Evolutionary conservation across 2,113 vertebrate genomes (phyloP), one percentile per base, ranked within the genome.

Genomic region (Oryzias woworae): DNA sequence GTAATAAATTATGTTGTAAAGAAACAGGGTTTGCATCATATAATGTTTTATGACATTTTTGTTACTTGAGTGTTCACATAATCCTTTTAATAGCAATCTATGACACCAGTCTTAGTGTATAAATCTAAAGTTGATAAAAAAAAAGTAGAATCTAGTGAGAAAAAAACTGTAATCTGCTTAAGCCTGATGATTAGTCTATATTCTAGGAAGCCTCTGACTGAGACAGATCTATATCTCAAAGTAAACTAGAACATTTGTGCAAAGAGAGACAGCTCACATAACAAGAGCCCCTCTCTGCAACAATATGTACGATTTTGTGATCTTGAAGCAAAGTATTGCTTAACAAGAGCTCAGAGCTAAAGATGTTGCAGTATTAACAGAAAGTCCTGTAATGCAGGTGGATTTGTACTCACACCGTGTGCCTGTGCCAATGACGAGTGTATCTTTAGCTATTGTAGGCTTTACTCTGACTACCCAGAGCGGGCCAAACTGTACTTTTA

Each of bases 381-480:
- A 70, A 75, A 50, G 24, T 44, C 36, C 18, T 74, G 69, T 60
- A 69, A 49, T 62, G 20, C 69, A 20, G 44, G 57, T 55, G 51
- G 59, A 53, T 59, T 73, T 50, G 67, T 58, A 49, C 65, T 51
- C 58, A 80, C 36, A 71, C 62, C 56, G 16, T 66, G 54, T 23
- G 43, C 14, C 15, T 75, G 54, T 56, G 53, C 51, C 47, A 56
- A 44, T 58, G 62, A 36, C 59, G 53, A 68, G 18, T 23, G 7
- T 41, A 17, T 62, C 75, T 59, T 56, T 45, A 73, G 53, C 62
- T 62, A 46, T 86, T 84, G 75, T 77, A 67, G 66, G 72, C 76
- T 58, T 52, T 26, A 44, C 69, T 50, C 50, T 62, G 51, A 46
- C 42, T 50, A 79, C 67, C 36, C 59, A 63, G 71, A 79, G 81